Evolutionary conservation across 2,888 invertebrate genomes (phyloP), one percentile per base, ranked within the genome.

Genomic region (Pegoplata infirma): DNA sequence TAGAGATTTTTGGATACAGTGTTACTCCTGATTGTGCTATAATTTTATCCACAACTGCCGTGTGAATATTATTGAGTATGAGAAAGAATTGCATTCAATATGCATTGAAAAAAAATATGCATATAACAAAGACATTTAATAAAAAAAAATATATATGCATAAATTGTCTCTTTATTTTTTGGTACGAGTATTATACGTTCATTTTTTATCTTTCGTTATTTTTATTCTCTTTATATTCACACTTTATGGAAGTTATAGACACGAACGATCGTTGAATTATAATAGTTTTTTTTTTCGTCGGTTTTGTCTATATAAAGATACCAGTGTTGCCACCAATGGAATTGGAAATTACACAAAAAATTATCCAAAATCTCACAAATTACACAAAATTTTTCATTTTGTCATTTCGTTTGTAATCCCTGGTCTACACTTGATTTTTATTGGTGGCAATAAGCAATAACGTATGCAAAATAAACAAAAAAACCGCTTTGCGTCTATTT

Each of bases 191-290:
- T n/a, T 10, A 32, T 32, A 32, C 1, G n/a, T n/a, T n/a, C 3
- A n/a, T 12, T n/a, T 40, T 58, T 73, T 73, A 66, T 73, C 64
- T 47, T 63, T 55, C n/a, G 21, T 14, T 51, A 51, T 55, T 55
- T 21, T 21, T 68, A 75, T 69, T 63, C 68, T 63, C 63, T 69
- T 63, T 55, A 56, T 63, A 63, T 78, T 68, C 66, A 79, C 69
- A 74, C 79, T 55, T 74, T 64, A 71, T 75, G 66, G 79, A 61
- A 79, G 75, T 79, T 79, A 63, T 46, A 66, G 71, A 79, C 49
- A 64, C 74, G 63, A 77, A 74, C 71, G 79, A 75, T 75, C 66
- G 28, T 66, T 61, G 74, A 79, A 79, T 75, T 67, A 51, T 66
- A 79, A 79, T 63, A 32, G 51, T 59, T 51, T 63, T 67, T 44